A percentile compares a stretch with the other conserved stretches of the same genome.
phyloP scores from a whole-genome alignment of 2,113 vertebrate genomes.

The Ochotona curzoniae region DNA sequence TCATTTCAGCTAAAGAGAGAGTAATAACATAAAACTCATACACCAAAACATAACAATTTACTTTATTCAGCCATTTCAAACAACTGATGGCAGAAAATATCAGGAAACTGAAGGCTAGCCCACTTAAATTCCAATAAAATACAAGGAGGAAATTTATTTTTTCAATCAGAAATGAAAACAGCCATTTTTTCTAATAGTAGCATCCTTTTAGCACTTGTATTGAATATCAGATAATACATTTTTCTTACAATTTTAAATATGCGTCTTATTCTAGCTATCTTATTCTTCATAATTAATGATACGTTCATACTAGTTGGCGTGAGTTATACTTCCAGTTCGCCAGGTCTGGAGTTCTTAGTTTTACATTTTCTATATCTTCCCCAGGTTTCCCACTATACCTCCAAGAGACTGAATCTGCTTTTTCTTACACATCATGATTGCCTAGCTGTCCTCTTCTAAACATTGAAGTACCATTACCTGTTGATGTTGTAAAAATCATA shows the following conservation, averaged over 20 bases:
- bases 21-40: constrained; percentile 65
- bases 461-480: too few relatives aligned
- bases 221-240: neutral
- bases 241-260: neutral
- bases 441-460: neutral
- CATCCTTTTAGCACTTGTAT: neutral
- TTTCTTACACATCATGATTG: neutral
- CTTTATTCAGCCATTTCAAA: constrained; percentile 69
- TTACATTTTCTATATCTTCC: neutral
- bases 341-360: neutral
- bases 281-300: constrained; percentile 1
- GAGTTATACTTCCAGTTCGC: constrained; percentile 6
- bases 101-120: constrained; percentile 53
- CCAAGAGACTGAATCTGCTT: neutral
- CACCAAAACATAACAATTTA: constrained; percentile 74
- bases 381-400: neutral
- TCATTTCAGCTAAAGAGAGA: constrained; percentile 76
- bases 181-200: constrained; percentile 18
- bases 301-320: neutral
- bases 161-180: neutral
- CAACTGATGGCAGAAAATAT: constrained; percentile 59
- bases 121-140: constrained; percentile 69
- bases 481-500: neutral
- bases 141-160: neutral
- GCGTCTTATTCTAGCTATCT: neutral